These are phyloP conservation scores for Altica lythri DNA, from an alignment of 2,888 invertebrate species.

Conservation along the genomic window DNA sequence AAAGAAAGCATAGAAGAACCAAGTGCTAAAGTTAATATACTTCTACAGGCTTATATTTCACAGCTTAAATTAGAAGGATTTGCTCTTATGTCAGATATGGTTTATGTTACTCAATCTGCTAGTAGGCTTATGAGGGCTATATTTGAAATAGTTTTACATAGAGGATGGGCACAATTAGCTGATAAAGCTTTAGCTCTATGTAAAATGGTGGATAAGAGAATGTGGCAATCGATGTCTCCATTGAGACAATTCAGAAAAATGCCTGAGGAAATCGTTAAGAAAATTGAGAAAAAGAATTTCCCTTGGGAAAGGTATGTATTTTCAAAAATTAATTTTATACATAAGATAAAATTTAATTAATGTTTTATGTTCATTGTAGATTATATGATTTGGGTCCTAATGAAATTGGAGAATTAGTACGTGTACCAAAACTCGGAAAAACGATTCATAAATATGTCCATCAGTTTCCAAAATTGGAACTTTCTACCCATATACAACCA, in stretches of 20 bases:
- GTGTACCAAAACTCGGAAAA: constrained; percentile 91
- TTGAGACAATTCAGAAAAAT: constrained; percentile 95
- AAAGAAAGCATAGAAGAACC: constrained; percentile 99
- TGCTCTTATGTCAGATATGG: constrained; percentile 99
- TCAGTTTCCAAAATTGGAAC: constrained; percentile 94
- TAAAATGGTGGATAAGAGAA: constrained; percentile 98
- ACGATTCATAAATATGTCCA: constrained; percentile 95
- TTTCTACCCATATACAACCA: constrained; percentile 97
- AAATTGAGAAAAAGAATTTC: constrained; percentile 97
- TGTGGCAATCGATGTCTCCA: constrained; percentile 99
- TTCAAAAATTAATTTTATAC: not conserved
- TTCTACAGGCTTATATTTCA: constrained; percentile 97
- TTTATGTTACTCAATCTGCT: constrained; percentile 97
- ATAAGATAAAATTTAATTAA: not conserved
- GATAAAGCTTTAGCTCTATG: constrained; percentile 94
- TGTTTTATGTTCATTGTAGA: constrained; percentile 7
- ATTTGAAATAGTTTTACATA: constrained; percentile 91
- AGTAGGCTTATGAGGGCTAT: constrained; percentile 93
- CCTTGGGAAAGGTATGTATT: constrained; percentile 76
- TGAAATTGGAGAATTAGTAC: constrained; percentile 93
- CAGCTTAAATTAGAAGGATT: constrained; percentile 98
- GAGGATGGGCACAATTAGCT: constrained; percentile 94
- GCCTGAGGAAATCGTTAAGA: constrained; percentile 95
- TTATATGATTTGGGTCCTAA: constrained; percentile 95
- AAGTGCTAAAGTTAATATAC: constrained; percentile 93